Evolutionary conservation across 2,888 invertebrate genomes (phyloP).

Genomic region (Anthoptus insignis): DNA sequence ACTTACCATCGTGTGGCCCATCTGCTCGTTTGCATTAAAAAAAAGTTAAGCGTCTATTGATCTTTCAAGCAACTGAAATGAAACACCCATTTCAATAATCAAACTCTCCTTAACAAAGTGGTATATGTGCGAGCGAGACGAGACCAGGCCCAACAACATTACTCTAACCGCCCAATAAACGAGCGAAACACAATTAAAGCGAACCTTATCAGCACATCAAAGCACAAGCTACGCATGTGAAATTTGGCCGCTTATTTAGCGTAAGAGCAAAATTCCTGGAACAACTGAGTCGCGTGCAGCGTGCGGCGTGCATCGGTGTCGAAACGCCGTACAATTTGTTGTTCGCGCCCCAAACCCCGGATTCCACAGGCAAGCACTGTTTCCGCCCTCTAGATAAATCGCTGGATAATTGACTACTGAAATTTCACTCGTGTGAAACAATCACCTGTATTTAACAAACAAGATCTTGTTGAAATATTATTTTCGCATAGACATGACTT

Average conservation of each 20-base stretch:
- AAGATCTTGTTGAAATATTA: neutral
- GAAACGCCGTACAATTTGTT: conserved; percentile 30
- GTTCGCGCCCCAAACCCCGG: conserved; percentile 9
- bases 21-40: too few species aligned
- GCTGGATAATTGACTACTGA: conserved; percentile 23
- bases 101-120: too few species aligned
- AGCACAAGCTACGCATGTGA: neutral
- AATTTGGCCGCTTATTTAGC: neutral
- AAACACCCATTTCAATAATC: too few species aligned
- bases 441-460: conserved; percentile 10
- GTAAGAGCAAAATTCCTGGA: neutral
- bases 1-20: too few species aligned
- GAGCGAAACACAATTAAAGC: neutral
- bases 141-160: neutral
- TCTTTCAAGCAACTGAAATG: too few species aligned
- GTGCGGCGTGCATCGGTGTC: conserved; percentile 12
- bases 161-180: neutral
- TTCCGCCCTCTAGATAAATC: conserved; percentile 21
- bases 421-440: conserved; percentile 23
- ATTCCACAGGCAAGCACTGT: conserved; percentile 10
- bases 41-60: too few species aligned
- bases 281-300: neutral
- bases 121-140: too few species aligned
- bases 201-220: neutral
- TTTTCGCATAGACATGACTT: neutral